phyloP scores from a whole-genome alignment of 1,140 invertebrate species.

The Octopus bimaculoides region DNA sequence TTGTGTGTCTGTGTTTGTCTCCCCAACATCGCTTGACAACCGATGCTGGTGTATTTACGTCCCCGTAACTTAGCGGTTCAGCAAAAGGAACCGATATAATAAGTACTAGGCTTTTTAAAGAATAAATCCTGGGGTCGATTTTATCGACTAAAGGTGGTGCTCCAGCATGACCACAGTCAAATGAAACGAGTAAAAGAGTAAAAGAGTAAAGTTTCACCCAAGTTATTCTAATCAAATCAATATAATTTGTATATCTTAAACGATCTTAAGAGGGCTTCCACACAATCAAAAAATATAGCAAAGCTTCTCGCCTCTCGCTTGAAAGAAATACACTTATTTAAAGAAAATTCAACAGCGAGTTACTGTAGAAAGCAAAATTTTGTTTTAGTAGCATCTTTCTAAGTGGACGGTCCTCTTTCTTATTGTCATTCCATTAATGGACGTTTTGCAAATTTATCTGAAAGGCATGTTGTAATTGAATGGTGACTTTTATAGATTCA shows the following conservation, averaged over 20 bases:
- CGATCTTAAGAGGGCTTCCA: not conserved
- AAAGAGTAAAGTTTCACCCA: too few relatives aligned
- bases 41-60: too few relatives aligned
- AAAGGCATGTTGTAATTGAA: not conserved
- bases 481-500: constrained; percentile 1
- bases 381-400: not conserved
- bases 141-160: too few relatives aligned
- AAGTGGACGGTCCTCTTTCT: not conserved
- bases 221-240: too few relatives aligned
- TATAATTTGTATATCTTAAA: not conserved
- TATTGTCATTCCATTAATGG: not conserved
- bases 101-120: too few relatives aligned
- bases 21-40: too few relatives aligned
- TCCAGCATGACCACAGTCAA: too few relatives aligned
- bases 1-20: too few relatives aligned
- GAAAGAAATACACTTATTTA: not conserved
- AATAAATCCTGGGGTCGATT: too few relatives aligned
- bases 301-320: constrained; percentile 3
- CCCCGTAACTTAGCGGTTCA: too few relatives aligned
- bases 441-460: not conserved
- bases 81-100: too few relatives aligned
- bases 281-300: not conserved
- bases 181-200: too few relatives aligned
- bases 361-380: not conserved
- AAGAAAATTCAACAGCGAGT: not conserved